Conservation (phyloP, 2,888 invertebrate species). For the Drosophila yooni region DNA sequence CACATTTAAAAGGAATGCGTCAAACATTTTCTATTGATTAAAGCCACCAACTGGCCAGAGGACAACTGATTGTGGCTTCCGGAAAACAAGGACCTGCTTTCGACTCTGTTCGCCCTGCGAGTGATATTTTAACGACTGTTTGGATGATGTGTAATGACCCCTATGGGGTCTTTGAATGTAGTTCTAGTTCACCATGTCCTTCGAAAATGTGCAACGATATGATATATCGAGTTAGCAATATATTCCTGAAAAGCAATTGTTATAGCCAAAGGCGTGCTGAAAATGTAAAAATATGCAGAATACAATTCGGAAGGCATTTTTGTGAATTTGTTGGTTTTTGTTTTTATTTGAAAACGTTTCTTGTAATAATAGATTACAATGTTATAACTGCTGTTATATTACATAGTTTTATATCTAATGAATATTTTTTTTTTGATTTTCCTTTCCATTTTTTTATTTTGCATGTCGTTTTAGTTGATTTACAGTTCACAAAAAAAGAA, state of each 20-base stretch:
- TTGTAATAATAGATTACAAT: conserved; percentile 37
- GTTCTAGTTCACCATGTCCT: too few species aligned
- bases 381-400: conserved; percentile 33
- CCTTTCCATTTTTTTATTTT: conserved; percentile 7
- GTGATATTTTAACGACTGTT: too few species aligned
- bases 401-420: conserved; percentile 20
- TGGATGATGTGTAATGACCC: too few species aligned
- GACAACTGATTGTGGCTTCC: background rate
- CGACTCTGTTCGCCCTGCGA: background rate
- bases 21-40: too few species aligned
- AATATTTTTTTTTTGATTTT: conserved; percentile 14
- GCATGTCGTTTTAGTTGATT: background rate
- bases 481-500: conserved; percentile 24
- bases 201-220: background rate
- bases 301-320: background rate
- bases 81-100: background rate
- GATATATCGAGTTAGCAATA: background rate
- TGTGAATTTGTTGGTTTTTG: conserved; percentile 13
- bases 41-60: background rate
- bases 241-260: background rate
- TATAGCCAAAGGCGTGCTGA: background rate
- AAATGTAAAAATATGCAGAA: background rate
- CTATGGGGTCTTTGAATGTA: background rate
- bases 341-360: conserved; percentile 40
- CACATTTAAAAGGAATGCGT: too few species aligned